Evolutionary conservation across 2,888 invertebrate genomes (phyloP).

Genomic region (Caenorhabditis parvicauda): DNA sequence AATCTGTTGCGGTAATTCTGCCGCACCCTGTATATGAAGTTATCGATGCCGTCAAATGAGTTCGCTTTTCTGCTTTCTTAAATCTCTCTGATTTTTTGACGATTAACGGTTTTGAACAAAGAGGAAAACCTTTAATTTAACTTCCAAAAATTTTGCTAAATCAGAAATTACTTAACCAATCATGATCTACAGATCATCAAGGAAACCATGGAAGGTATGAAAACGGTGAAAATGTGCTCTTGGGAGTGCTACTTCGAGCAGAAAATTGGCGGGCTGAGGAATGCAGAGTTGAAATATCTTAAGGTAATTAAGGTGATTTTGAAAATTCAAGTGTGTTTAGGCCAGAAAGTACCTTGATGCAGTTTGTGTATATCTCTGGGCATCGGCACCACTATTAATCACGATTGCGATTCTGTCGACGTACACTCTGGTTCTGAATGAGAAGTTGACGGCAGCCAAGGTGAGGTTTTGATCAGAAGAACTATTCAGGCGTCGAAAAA

Average conservation of each 20-base stretch:
- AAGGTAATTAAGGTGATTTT: conserved; percentile 19
- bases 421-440: conserved; percentile 69
- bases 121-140: too few species aligned
- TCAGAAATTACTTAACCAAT: too few species aligned
- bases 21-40: too few species aligned
- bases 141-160: too few species aligned
- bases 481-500: too few species aligned
- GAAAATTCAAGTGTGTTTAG: not conserved
- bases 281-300: conserved; percentile 46
- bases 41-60: too few species aligned
- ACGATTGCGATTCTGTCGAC: conserved; percentile 66
- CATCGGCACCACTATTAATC: conserved; percentile 84
- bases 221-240: conserved; percentile 84
- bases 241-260: conserved; percentile 84
- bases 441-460: conserved; percentile 79
- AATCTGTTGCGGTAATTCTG: too few species aligned
- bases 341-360: conserved; percentile 93
- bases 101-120: too few species aligned
- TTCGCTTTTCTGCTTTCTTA: too few species aligned
- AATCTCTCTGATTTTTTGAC: too few species aligned
- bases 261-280: conserved; percentile 36
- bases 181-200: conserved; percentile 72
- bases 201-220: conserved; percentile 83
- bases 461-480: conserved; percentile 66
- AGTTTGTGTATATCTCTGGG: conserved; percentile 93